phyloP scores from a whole-genome alignment of 1,140 invertebrate species.

The Drosophila yakuba region DNA sequence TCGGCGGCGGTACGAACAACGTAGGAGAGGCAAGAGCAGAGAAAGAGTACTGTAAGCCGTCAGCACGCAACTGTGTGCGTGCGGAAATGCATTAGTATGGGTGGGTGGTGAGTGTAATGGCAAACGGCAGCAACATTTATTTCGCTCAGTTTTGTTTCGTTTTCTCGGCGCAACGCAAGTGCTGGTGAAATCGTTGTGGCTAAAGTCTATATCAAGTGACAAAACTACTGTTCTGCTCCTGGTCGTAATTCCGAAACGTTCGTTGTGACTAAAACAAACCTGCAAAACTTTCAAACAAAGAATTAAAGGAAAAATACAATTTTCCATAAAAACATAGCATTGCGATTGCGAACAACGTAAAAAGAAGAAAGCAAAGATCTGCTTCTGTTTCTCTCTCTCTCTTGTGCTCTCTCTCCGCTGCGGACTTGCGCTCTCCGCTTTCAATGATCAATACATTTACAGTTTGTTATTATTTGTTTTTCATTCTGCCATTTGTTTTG shows the following conservation, averaged over 20 bases:
- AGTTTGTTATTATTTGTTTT: conserved; percentile 67
- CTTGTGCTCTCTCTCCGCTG: conserved; percentile 18
- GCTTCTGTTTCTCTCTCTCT: background rate
- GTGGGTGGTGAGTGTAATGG: conserved; percentile 49
- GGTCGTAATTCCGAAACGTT: no score
- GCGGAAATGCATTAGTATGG: conserved; percentile 30
- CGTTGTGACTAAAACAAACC: background rate
- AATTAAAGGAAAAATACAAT: conserved; percentile 17
- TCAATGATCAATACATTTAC: conserved; percentile 43
- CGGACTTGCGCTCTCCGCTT: conserved; percentile 25
- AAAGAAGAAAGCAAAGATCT: conserved; percentile 46
- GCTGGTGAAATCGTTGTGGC: conserved; percentile 50
- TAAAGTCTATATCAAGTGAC: conserved; percentile 25
- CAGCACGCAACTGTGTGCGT: conserved; percentile 22
- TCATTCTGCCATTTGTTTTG: conserved; percentile 52
- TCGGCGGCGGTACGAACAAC: conserved; percentile 18
- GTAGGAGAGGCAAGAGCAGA: conserved; percentile 13
- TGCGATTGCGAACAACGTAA: conserved; percentile 33
- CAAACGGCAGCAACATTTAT: conserved; percentile 57
- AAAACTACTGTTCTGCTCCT: background rate
- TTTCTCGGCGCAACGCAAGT: conserved; percentile 65
- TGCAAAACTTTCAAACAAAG: conserved; percentile 8
- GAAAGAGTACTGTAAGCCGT: conserved; percentile 42
- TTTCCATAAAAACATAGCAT: conserved; percentile 45
- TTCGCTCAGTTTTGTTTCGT: conserved; percentile 74